phyloP scores from a whole-genome alignment of 2,113 vertebrate genomes.

The Onychostruthus taczanowskii region DNA sequence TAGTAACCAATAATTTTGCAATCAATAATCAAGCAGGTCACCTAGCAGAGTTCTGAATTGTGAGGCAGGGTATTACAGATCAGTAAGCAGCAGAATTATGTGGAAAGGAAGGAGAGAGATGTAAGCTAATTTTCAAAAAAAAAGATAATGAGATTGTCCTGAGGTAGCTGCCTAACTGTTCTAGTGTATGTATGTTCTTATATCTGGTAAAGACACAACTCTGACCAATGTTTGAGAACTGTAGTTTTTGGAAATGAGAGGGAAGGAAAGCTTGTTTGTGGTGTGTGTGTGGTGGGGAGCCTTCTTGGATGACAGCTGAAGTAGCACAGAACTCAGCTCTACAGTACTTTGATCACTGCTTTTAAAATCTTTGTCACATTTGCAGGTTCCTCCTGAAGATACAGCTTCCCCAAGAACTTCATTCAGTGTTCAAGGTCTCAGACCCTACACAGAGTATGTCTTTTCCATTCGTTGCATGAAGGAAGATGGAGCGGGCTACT shows the following conservation, averaged over 20 bases:
- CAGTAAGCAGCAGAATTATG: neutral
- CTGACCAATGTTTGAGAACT: neutral
- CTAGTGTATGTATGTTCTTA: neutral
- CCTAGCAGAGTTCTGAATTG: neutral
- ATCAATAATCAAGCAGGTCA: neutral
- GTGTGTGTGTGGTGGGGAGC: neutral
- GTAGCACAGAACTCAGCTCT: neutral
- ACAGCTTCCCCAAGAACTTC: conserved; percentile 68
- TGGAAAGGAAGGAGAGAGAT: neutral
- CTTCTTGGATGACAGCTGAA: neutral
- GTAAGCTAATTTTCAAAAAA: neutral
- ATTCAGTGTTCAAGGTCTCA: conserved; percentile 84
- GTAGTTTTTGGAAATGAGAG: neutral
- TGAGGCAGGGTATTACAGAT: neutral
- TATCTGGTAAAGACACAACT: neutral
- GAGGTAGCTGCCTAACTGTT: neutral
- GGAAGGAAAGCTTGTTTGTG: neutral
- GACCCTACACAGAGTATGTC: conserved; percentile 79
- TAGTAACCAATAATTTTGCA: neutral
- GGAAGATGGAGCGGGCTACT: conserved; percentile 65
- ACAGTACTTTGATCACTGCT: neutral
- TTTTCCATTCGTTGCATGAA: conserved; percentile 82
- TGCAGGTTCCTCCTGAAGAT: conserved; percentile 79
- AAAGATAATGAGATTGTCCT: neutral
- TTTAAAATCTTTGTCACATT: neutral